phyloP scores from a whole-genome alignment of 2,113 vertebrate genomes.

The Ammospiza caudacuta region DNA sequence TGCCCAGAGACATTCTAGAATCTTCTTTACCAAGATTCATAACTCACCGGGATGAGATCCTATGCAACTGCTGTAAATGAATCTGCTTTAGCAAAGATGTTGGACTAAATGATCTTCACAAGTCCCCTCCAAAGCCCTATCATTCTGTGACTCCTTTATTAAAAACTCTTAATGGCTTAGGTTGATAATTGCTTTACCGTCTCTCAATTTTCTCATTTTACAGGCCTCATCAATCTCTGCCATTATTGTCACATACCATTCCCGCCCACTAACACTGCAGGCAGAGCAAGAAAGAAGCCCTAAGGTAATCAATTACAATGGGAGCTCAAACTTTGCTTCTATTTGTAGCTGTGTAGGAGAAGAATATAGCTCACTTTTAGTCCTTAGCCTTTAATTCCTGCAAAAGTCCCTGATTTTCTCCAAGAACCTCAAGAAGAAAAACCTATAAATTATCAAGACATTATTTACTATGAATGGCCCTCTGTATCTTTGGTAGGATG shows the following conservation, averaged over 20 bases:
- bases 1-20: neutral
- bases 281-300: neutral
- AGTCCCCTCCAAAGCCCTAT: neutral
- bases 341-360: neutral
- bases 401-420: neutral
- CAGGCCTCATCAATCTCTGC: neutral
- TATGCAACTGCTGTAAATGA: neutral
- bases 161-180: neutral
- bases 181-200: neutral
- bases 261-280: fast-evolving
- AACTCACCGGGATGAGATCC: neutral
- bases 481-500: neutral
- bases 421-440: neutral
- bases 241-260: neutral
- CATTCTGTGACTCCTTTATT: neutral
- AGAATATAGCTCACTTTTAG: neutral
- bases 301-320: neutral
- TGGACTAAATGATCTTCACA: neutral
- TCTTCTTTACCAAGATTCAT: neutral
- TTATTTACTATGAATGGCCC: neutral
- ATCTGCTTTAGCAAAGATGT: neutral
- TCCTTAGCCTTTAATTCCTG: neutral
- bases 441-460: neutral
- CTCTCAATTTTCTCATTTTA: neutral
- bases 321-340: neutral